Percentiles rank a stretch among this genome's conserved stretches.
These are phyloP conservation scores for Panthera leo DNA, from an alignment of 2,113 vertebrate genomes.

Conservation along the genomic window DNA sequence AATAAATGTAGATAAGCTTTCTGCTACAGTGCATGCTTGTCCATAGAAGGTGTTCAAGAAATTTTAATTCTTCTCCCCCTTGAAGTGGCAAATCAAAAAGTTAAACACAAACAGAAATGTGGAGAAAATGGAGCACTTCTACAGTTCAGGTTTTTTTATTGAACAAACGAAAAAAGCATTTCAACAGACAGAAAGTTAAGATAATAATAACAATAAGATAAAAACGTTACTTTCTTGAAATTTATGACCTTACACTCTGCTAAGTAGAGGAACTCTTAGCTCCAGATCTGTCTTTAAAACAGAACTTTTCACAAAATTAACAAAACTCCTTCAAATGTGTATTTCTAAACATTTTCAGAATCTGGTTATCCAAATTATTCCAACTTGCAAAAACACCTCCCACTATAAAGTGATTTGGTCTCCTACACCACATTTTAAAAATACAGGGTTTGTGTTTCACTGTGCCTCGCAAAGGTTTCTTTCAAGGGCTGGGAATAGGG, in stretches of 20 bases:
- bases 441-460: background rate
- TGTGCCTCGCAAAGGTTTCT: background rate
- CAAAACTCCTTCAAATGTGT: background rate
- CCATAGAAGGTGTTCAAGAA: background rate
- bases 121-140: slow-evolving; percentile 54
- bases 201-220: background rate
- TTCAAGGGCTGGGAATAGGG: background rate
- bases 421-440: background rate
- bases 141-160: slow-evolving; percentile 58
- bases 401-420: background rate
- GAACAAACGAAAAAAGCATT: slow-evolving; percentile 11
- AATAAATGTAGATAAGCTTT: background rate
- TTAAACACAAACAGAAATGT: slow-evolving; percentile 52
- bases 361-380: background rate
- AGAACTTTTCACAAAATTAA: slow-evolving; percentile 17
- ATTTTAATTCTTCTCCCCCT: background rate
- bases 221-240: slow-evolving; percentile 10
- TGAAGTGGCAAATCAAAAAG: slow-evolving; percentile 32
- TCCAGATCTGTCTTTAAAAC: slow-evolving; percentile 24
- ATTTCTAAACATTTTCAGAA: slow-evolving; percentile 42
- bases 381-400: background rate
- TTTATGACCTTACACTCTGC: background rate
- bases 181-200: slow-evolving; percentile 41
- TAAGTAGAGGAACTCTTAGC: background rate
- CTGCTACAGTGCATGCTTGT: background rate